A percentile compares a stretch with the other conserved stretches of the same genome.
phyloP scores from a whole-genome alignment of 2,888 invertebrate genomes.

The Orgyia antiqua region DNA sequence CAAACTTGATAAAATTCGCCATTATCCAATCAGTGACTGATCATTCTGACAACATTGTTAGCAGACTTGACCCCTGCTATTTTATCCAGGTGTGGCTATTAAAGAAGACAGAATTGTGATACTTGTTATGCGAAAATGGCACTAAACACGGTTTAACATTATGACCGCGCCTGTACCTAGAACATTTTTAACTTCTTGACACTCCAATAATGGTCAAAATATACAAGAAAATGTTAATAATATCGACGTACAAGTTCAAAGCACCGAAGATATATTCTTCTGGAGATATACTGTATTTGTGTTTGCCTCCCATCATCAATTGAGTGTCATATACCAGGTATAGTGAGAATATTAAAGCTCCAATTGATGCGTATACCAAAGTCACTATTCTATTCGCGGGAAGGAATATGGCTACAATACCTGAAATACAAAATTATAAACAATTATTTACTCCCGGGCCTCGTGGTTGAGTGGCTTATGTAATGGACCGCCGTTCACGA shows the following conservation, averaged over 20 bases:
- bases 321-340: conserved; percentile 96
- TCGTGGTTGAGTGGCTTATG: no score
- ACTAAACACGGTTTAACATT: no score
- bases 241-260: conserved; percentile 92
- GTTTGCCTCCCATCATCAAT: conserved; percentile 92
- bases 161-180: no score
- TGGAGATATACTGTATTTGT: conserved; percentile 92
- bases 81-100: no score
- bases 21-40: no score
- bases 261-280: conserved; percentile 97
- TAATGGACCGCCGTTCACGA: no score
- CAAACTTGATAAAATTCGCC: no score
- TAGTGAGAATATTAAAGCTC: conserved; percentile 91
- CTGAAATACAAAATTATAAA: conserved; percentile 28
- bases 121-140: no score
- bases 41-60: no score
- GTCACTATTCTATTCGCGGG: conserved; percentile 77
- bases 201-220: conserved; percentile 87
- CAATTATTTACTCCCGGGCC: background rate
- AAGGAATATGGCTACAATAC: conserved; percentile 83
- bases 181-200: conserved; percentile 39
- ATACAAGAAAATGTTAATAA: conserved; percentile 93
- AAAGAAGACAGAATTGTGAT: no score
- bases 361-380: conserved; percentile 89
- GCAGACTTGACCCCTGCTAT: no score